Base-by-base conservation (phyloP, 2,797 vertebrate genomes). In the Myotis planiceps region DNA sequence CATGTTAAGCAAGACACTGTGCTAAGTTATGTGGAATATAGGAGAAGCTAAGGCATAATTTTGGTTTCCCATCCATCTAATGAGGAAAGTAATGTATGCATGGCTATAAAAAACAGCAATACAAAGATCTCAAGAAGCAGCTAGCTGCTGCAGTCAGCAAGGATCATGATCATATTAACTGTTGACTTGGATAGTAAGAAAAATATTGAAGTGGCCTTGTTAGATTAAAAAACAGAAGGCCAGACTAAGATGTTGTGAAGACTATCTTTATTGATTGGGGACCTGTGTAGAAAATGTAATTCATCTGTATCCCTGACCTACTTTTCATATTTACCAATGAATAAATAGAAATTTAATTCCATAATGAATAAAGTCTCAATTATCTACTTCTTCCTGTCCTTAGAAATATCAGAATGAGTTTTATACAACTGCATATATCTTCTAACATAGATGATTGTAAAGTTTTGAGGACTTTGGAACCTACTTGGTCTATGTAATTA, bases 261-360 rank as follows among this genome's bases (percentile, higher is more conserved):
- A 72, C 23, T 65, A 6, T 39, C 23, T 81, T 68, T 60, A 88
- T 27, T 79, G 27, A 93, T 47, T 88, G 9, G 71, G 23, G 2
- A 66, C 6, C 9, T 82, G 6, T 51, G 5, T 32, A 42, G 45
- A 79, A 96, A 82, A 94, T 13, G 9, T 34, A 32, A 85, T 72
- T 18, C 7, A 37, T 88, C 3, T 88, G 14, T 15, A 69, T 69
- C 51, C 69, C 23, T 66, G 79, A 76, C 9, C 6, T 37, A 76
- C n/a, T 80, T 88, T 82, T 75, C 88, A 39, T 72, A 79, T 83
- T 92, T 86, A 78, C 27, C 42, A 72, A 7, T 14, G 65, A 55
- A 72, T 45, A 91, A 76, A 49, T 39, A 94, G 49, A 90, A 90
- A 76, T 63, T 42, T 85, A 71, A 74, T 85, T 51, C 32, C 37